Base-by-base conservation (phyloP, 2,113 vertebrate species). In the Caracal caracal region DNA sequence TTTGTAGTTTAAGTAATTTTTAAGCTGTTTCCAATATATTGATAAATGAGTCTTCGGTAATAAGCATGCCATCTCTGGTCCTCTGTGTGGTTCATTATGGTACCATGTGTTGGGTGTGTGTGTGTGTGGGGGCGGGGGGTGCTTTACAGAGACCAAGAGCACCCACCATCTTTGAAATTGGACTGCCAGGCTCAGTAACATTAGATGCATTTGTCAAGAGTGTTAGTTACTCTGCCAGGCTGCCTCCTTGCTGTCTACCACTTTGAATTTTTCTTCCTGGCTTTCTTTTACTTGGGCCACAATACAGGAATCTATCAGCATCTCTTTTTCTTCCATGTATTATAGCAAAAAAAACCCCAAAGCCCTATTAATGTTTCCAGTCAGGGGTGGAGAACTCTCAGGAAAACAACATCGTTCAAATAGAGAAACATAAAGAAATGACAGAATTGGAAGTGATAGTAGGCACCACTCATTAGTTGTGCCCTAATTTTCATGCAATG, bases 281-380 rank as follows among this genome's bases (percentile, higher is more conserved):
- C 12, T 79, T 90, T 66, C 28, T 82, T 88, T 81, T 65, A 28
- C n/a, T 93, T 80, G 56, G 63, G 30, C 35, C 40, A 63, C 16
- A 76, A n/a, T 33, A 37, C n/a, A 51, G 43, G 65, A 75, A 56
- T 90, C 89, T 84, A 43, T 93, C 65, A 93, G 28, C 30, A 78
- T 91, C 86, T 96, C 35, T 96, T 28, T 87, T 88, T 40, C 66
- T 91, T 95, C 53, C 24, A 37, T 51, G 65, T 83, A 49, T 91
- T 51, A 20, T 28, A 59, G 88, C 87, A 56, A 70, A 87, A 40
- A 56, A 53, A 87, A 10, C 40, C 0, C 63, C 80, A 96, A 79
- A 94, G 51, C 30, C 43, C 61, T 79, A 82, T 89, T 86, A 22
- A 65, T 79, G 28, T 86, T 88, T 86, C 40, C 70, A 90, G n/a